Conservation (phyloP, 2,113 vertebrate genomes). For the Charadrius vociferus region DNA sequence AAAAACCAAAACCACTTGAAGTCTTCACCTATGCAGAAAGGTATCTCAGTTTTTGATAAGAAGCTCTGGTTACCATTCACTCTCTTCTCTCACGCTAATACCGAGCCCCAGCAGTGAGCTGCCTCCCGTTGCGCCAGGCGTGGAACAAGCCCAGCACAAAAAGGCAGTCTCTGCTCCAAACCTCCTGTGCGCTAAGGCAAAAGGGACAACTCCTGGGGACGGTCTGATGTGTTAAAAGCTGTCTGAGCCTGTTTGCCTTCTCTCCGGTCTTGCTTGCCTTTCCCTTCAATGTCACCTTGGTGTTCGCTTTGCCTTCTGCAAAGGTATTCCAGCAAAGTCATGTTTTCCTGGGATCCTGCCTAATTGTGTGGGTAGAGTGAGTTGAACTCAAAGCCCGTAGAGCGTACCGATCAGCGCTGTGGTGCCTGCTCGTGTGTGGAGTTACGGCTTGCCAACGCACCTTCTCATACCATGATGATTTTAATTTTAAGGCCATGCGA, state of each 20-base stretch:
- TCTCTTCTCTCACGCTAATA: background rate
- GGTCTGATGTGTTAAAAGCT: background rate
- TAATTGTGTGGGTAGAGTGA: fast-evolving
- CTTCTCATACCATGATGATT: fast-evolving
- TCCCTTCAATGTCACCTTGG: background rate
- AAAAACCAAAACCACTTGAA: background rate
- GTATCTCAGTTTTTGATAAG: fast-evolving
- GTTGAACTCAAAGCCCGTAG: background rate
- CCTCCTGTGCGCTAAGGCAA: background rate
- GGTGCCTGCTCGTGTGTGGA: background rate
- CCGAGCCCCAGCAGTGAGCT: background rate
- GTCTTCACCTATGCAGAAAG: background rate
- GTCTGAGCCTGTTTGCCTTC: background rate
- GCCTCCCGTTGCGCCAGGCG: background rate
- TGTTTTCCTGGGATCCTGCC: background rate
- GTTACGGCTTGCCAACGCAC: background rate
- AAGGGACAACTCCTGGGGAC: background rate
- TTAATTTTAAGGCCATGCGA: background rate
- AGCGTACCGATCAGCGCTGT: background rate
- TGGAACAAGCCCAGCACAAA: background rate
- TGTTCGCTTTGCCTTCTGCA: background rate
- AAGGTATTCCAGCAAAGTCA: background rate
- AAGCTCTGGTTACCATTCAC: background rate
- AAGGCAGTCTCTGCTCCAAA: background rate
- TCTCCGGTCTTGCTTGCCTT: background rate